Conservation (phyloP, 2,888 invertebrate species). For the Cheiracanthium punctorium region DNA sequence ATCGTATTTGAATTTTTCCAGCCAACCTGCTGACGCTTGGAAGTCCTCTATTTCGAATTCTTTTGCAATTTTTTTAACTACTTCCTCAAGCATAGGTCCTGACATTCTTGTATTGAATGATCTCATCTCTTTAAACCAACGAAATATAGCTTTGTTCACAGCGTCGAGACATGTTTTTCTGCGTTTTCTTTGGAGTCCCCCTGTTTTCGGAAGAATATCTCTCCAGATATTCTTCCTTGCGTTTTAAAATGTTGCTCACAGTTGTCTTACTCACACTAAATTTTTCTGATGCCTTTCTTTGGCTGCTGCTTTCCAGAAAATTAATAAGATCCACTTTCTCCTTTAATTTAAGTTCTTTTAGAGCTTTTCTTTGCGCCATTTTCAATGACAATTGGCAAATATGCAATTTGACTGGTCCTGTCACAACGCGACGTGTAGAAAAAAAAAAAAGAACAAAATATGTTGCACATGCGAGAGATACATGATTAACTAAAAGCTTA, state of each 20-base stretch:
- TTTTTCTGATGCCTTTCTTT: slow-evolving; percentile 4
- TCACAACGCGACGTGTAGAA: no score
- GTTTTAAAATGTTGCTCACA: neutral
- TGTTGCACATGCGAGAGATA: no score
- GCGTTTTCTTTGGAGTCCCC: no score
- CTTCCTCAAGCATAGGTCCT: no score
- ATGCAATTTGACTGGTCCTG: no score
- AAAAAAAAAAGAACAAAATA: no score
- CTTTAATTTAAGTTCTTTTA: slow-evolving; percentile 1
- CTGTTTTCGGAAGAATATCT: no score
- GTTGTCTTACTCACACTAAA: slow-evolving; percentile 9
- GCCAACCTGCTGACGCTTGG: neutral
- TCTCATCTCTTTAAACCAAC: neutral
- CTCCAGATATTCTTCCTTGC: neutral
- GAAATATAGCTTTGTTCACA: neutral
- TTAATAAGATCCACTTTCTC: neutral
- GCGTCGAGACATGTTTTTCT: neutral
- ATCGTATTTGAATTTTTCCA: neutral
- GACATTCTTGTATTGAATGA: neutral
- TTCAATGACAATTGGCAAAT: no score
- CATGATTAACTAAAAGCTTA: no score
- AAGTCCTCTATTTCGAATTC: neutral
- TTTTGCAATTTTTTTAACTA: neutral
- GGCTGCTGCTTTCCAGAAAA: slow-evolving; percentile 17
- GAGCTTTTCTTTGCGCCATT: no score